Evolutionary conservation across 2,113 vertebrate genomes (phyloP), one percentile per base, ranked within the genome.

Genomic region (Nycticebus coucang): DNA sequence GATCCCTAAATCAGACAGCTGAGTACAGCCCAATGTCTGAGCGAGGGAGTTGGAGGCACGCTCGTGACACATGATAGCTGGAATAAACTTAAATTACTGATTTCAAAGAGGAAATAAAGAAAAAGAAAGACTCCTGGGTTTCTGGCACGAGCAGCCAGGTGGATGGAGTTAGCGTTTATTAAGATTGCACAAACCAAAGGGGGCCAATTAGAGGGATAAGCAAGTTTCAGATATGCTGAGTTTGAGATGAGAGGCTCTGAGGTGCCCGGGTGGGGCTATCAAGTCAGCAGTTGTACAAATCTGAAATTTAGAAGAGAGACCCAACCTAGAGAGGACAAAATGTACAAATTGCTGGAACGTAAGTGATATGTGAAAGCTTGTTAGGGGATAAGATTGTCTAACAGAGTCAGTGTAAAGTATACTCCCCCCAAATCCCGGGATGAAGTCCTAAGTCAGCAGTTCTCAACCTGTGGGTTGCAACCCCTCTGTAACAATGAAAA

Each of bases 51-150:
- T 82, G 50, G 45, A 87, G 55, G 41, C 55, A 68, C 59, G 71
- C 53, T 90, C 92, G 78, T 60, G 60, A 85, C 90, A 45, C 37
- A 26, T 41, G 53, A 81, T 12, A 87, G 53, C 66, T 93, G 53
- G 33, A 87, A 66, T 93, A 92, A 96, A 84, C 35, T 92, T 28
- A 94, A 79, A 74, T 80, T 92, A 60, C 62, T 81, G 26, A 35
- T 80, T 84, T 95, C 77, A 92, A 95, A 71, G 66, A 91, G 35
- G 55, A 89, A 96, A 77, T 59, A 37, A 92, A 82, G 19, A 45
- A 87, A 22, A 86, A 69, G 18, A 84, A 85, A 81, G 77, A 78
- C 13, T 28, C 10, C 84, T 60, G 64, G 5, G 30, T 62, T 85
- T 60, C 71, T 71, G 57, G 45, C 75, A 80, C 4, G 7, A 93